Conservation (phyloP, 2,797 vertebrate species). For the Hipposideros larvatus region DNA sequence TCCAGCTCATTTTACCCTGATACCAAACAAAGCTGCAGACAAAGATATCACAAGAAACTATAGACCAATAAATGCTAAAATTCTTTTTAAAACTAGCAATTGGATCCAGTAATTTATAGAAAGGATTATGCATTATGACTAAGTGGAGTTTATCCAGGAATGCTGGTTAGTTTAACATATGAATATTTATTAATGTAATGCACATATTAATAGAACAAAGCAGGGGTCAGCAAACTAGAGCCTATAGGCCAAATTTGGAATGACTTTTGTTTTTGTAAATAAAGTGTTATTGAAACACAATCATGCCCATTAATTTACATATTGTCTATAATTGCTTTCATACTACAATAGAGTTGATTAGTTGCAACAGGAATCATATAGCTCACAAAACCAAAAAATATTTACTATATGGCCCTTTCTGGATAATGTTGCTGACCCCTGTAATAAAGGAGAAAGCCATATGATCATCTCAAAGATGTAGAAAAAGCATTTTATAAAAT, state of each 20-base stretch:
- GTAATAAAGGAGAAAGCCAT: constrained; percentile 23
- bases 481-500: constrained; percentile 43
- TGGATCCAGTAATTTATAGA: not conserved
- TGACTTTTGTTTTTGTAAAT: constrained; percentile 29
- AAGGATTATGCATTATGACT: not conserved
- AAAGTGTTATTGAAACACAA: not conserved
- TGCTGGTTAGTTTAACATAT: not conserved
- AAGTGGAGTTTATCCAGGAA: not conserved
- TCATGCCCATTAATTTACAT: not conserved
- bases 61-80: constrained; percentile 20
- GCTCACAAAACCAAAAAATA: constrained; percentile 26
- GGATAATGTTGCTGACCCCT: not conserved
- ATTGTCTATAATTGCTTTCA: constrained; percentile 21
- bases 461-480: constrained; percentile 1
- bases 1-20: constrained; percentile 4
- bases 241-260: not conserved
- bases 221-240: not conserved
- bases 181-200: constrained; percentile 12
- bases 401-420: not conserved
- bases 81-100: not conserved
- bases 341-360: not conserved
- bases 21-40: not conserved
- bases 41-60: constrained; percentile 32
- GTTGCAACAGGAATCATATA: not conserved
- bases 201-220: constrained; percentile 21